Evolutionary conservation across 2,888 invertebrate species (phyloP).

Genomic region (Ectobius pallidus): DNA sequence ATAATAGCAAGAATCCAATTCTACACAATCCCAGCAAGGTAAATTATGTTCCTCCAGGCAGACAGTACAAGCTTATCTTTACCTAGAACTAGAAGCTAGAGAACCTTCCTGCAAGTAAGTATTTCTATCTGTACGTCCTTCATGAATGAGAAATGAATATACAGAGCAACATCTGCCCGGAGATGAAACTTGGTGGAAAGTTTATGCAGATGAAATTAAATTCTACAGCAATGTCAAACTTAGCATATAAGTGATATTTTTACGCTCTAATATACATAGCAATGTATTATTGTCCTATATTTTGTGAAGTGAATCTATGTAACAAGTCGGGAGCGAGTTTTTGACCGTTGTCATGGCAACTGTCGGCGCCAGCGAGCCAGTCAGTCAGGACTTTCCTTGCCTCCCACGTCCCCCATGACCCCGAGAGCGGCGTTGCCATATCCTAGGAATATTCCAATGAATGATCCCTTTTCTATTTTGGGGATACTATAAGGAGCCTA

Average conservation of each 20-base stretch:
- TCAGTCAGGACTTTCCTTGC: slow-evolving; percentile 10
- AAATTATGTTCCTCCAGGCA: no score
- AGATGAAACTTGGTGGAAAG: no score
- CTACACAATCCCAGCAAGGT: no score
- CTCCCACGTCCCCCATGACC: slow-evolving; percentile 30
- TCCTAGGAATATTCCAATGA: neutral
- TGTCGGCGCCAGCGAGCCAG: slow-evolving; percentile 17
- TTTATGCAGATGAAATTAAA: no score
- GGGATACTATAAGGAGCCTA: no score
- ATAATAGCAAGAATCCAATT: no score
- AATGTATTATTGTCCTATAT: slow-evolving; percentile 12
- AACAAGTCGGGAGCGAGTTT: slow-evolving; percentile 17
- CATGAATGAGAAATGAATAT: no score
- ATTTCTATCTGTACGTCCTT: no score
- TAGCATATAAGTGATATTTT: neutral
- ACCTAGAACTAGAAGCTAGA: no score
- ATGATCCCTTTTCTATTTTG: neutral
- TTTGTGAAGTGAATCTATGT: neutral
- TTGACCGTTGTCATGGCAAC: slow-evolving; percentile 28
- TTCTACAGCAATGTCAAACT: neutral
- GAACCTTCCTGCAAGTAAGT: no score
- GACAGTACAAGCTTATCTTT: no score
- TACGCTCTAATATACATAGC: neutral
- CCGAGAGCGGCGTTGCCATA: slow-evolving; percentile 28
- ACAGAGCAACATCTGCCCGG: no score